Evolutionary conservation across 2,888 invertebrate genomes (phyloP), one percentile per base, ranked within the genome.

Genomic region (Nezara viridula): DNA sequence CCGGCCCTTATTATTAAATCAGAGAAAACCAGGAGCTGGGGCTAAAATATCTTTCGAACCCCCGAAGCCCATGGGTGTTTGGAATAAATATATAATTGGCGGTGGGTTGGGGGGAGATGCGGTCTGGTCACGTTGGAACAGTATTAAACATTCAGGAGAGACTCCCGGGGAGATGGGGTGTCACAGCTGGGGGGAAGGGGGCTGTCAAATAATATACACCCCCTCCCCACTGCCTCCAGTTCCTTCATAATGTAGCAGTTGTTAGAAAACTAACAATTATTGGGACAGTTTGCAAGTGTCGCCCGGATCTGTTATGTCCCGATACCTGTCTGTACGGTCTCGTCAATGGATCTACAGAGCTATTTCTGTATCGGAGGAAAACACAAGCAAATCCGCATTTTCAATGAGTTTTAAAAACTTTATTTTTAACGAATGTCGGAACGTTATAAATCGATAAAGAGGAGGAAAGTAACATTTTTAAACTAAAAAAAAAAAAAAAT

Each of bases 21-120:
- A 81, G 81, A 44, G 81, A 81, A 40, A 81, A 47, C 81, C 44
- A 47, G 44, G 81, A 47, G 81, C 81, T n/a, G n/a, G 44, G 44
- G 44, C 81, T 81, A 47, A 81, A 81, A 81, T 81, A 81, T 81
- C 81, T 81, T 81, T 21, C 77, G 77, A 77, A 77, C 37, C 77
- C 16, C 81, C 44, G 44, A 44, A 44, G 44, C 81, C 44, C 81
- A 40, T 19, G 77, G 77, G 77, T 40, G 37, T 81, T n/a, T 47
- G n/a, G 81, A 24, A 47, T 81, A 81, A 81, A 81, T 81, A 81
- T 81, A 81, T 81, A 81, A 81, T 81, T n/a, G 16, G 19, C 7
- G 32, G 73, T 32, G n/a, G n/a, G n/a, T n/a, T 44, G 5, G 77
- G 77, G 40, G 73, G 77, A 40, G 27, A 4, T 77, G 44, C n/a